Evolutionary conservation across 37 sponge, comb jelly and placozoan species (phyloP), one percentile per base, ranked within the genome.

Genomic region (Beroe ovata): DNA sequence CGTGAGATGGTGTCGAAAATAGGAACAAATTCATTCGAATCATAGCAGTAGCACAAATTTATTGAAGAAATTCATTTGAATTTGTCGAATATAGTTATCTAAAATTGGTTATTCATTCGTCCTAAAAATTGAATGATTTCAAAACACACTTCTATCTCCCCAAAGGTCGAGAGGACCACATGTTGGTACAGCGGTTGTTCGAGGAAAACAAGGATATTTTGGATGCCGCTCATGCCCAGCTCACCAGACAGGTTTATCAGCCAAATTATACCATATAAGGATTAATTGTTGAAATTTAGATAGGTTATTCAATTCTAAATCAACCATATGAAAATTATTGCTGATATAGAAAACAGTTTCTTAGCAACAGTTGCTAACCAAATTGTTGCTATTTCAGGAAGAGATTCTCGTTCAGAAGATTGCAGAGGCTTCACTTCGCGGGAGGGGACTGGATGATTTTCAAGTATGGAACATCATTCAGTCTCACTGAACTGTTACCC

Each of bases 131-230:
- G n/a, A n/a, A n/a, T n/a, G n/a, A n/a, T n/a, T n/a, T n/a, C n/a
- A n/a, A n/a, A n/a, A n/a, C n/a, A n/a, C n/a, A n/a, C n/a, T n/a
- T n/a, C n/a, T n/a, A n/a, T n/a, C n/a, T n/a, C n/a, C n/a, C n/a
- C n/a, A n/a, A n/a, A 66, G 69, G 84, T 3, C 26, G 38, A 42
- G 84, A 77, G 4, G 84, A 77, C 25, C 84, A 77, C 47, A 11
- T 42, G 54, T 23, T 77, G 22, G 84, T 77, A 25, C 84, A 42
- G 42, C 42, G 54, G 11, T 42, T 77, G 6, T 32, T 77, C 33
- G 84, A 77, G 22, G 84, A 77, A 36, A 77, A 77, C 84, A 77
- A 77, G 54, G 84, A 33, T 22, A 39, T 77, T 1, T 19, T 77
- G 18, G 69, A 66, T 1, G 69, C 25, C 0, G 36, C 69, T 6